Percentiles rank a stretch among this genome's conserved stretches.
These are phyloP conservation scores for Eustalomyia histrio DNA, from an alignment of 2,888 invertebrate species.

Conservation along the genomic window DNA sequence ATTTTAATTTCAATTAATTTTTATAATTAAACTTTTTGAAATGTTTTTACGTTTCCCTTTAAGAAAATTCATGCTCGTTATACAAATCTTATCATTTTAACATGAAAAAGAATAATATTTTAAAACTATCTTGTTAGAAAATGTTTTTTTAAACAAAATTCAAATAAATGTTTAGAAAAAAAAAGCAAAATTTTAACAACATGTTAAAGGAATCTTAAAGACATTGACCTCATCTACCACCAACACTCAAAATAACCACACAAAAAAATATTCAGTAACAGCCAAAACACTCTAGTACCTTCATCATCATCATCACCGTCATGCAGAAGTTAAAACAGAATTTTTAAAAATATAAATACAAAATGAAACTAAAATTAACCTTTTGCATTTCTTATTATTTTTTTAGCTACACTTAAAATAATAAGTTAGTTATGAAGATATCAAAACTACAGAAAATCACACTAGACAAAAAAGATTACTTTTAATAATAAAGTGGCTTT, in stretches of 20 bases:
- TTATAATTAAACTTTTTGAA: neutral
- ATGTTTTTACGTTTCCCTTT: neutral
- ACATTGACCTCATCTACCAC: conserved; percentile 52
- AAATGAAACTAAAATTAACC: too few species aligned
- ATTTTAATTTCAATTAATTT: neutral
- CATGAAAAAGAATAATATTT: conserved; percentile 16
- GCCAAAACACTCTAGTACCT: neutral
- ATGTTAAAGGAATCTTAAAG: conserved; percentile 46
- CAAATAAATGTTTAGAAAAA: neutral
- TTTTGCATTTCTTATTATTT: too few species aligned
- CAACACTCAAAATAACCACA: neutral
- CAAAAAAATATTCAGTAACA: neutral
- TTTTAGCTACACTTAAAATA: too few species aligned
- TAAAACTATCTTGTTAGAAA: neutral
- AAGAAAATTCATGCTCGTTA: neutral
- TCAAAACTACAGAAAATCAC: too few species aligned
- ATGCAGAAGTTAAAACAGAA: neutral
- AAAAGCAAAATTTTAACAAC: conserved; percentile 7
- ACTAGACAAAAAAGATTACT: too few species aligned
- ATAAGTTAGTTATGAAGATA: too few species aligned
- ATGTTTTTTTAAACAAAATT: conserved; percentile 7
- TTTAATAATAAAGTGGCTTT: too few species aligned
- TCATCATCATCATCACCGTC: neutral
- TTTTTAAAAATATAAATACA: too few species aligned
- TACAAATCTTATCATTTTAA: neutral